phyloP scores from a whole-genome alignment of 2,888 invertebrate genomes.

The Himalopsyche tibetana region DNA sequence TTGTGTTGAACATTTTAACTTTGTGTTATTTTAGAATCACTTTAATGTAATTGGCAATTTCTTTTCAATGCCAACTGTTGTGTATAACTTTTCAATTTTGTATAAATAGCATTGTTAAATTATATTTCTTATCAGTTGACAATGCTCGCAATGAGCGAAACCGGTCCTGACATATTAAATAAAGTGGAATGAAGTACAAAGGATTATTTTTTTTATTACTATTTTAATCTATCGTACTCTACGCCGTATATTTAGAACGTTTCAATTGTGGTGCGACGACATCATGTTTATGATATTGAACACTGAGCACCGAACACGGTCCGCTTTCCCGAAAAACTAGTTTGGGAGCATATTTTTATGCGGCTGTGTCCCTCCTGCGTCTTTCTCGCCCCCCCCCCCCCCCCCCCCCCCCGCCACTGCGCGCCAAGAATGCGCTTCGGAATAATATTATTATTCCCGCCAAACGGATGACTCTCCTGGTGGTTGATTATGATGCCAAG shows the following conservation, averaged over 20 bases:
- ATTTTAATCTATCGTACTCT: too few relatives aligned
- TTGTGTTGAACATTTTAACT: too few relatives aligned
- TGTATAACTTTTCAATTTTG: too few relatives aligned
- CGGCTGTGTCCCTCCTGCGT: constrained; percentile 55
- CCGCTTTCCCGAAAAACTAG: constrained; percentile 63
- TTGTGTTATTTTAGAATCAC: too few relatives aligned
- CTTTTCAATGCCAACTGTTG: too few relatives aligned
- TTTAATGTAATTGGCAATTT: too few relatives aligned
- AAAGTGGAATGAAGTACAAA: too few relatives aligned
- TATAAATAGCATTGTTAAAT: too few relatives aligned
- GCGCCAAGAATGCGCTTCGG: constrained; percentile 50
- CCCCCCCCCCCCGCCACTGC: constrained; percentile 49
- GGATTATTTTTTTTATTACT: too few relatives aligned
- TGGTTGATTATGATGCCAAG: constrained; percentile 34
- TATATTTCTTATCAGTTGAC: too few relatives aligned
- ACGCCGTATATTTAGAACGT: background rate
- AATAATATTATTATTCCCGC: constrained; percentile 47
- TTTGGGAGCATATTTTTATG: constrained; percentile 62
- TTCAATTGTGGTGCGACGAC: constrained; percentile 47
- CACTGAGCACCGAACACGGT: constrained; percentile 54
- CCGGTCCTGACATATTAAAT: too few relatives aligned
- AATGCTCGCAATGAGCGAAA: too few relatives aligned
- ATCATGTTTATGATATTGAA: constrained; percentile 65
- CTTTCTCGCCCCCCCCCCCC: constrained; percentile 52
- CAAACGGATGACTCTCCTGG: constrained; percentile 11